Conservation (phyloP, 2,888 invertebrate species). For the Lypha dubia region DNA sequence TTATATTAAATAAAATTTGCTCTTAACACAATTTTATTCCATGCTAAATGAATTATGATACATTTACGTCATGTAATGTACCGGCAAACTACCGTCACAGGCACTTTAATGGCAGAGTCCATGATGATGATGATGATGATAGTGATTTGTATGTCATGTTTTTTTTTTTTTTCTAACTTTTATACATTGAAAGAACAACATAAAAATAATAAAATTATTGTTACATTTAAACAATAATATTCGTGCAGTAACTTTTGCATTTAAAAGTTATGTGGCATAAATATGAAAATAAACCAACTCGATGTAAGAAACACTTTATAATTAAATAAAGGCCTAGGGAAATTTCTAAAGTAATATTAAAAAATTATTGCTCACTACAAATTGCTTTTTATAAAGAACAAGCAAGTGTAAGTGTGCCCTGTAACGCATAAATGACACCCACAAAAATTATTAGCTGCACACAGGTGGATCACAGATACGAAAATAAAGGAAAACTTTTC, state of each 20-base stretch:
- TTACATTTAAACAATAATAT: slow-evolving; percentile 3
- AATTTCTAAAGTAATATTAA: slow-evolving; percentile 44
- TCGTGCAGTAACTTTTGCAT: background rate
- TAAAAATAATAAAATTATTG: slow-evolving; percentile 48
- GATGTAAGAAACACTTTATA: slow-evolving; percentile 20
- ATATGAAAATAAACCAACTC: slow-evolving; percentile 1
- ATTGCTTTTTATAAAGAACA: background rate
- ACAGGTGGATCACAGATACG: background rate
- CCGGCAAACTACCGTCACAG: slow-evolving; percentile 9
- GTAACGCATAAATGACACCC: background rate
- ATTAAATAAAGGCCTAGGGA: slow-evolving; percentile 44
- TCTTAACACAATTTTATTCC: slow-evolving; percentile 21
- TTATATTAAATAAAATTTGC: slow-evolving; percentile 15
- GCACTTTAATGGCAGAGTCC: slow-evolving; percentile 1
- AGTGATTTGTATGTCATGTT: background rate
- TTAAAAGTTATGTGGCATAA: background rate
- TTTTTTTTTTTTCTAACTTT: no score
- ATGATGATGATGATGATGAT: slow-evolving; percentile 33
- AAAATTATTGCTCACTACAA: background rate
- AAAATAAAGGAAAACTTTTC: background rate
- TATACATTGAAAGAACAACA: background rate
- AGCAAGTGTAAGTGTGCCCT: slow-evolving; percentile 2
- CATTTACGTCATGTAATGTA: slow-evolving; percentile 26
- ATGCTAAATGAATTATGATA: slow-evolving; percentile 40
- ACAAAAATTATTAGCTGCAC: background rate